phyloP scores from a whole-genome alignment of 2,888 invertebrate genomes.

The Frankliniella intonsa region DNA sequence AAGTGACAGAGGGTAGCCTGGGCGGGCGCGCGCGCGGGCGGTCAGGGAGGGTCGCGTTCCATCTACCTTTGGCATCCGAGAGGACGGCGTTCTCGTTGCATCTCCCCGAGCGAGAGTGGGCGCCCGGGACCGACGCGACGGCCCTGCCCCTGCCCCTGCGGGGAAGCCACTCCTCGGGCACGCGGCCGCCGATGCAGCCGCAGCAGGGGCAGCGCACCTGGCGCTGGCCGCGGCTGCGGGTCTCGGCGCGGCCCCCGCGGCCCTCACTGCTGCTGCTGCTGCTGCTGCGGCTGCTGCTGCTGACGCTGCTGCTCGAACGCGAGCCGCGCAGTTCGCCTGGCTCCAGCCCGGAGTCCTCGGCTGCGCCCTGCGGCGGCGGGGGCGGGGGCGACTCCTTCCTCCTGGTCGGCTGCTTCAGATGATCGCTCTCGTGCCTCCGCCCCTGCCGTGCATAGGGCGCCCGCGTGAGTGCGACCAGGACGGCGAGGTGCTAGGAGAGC shows the following conservation, averaged over 20 bases:
- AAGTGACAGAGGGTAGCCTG: no score
- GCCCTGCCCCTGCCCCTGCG: no score
- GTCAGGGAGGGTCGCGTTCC: no score
- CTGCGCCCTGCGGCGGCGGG: background rate
- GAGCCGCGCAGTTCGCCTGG: background rate
- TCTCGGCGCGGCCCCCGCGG: background rate
- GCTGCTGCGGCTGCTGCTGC: slow-evolving; percentile 4
- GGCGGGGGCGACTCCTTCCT: no score
- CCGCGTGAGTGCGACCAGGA: no score
- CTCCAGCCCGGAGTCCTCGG: background rate
- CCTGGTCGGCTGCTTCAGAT: no score
- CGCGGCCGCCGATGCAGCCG: background rate
- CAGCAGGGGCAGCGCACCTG: background rate
- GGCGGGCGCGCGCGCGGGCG: background rate
- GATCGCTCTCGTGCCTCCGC: no score
- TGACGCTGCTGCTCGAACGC: background rate
- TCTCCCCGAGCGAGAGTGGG: no score
- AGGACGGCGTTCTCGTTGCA: no score
- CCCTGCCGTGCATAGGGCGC: no score
- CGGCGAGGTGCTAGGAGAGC: background rate
- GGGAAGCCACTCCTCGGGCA: background rate
- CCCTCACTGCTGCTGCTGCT: background rate
- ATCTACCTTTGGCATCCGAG: no score
- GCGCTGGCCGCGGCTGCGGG: background rate
- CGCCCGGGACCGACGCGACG: no score